phyloP scores from a whole-genome alignment of 2,888 invertebrate species.

The Andrena fulva region DNA sequence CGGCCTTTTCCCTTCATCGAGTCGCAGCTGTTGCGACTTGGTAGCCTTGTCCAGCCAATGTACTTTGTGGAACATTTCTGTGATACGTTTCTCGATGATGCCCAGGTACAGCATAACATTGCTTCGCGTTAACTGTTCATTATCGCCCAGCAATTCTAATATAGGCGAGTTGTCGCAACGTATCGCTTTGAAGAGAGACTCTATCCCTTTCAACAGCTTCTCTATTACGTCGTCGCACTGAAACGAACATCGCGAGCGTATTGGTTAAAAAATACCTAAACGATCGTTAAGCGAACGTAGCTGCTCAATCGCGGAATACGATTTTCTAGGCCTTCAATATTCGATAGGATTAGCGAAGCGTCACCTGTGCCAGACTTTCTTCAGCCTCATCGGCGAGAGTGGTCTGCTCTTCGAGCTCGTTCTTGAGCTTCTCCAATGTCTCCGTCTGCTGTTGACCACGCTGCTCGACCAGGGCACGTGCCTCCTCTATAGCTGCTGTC shows the following conservation, averaged over 20 bases:
- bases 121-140: constrained; percentile 89
- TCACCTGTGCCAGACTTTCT: constrained; percentile 81
- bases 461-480: constrained; percentile 87
- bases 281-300: background rate
- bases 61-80: constrained; percentile 88
- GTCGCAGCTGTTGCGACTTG: constrained; percentile 75
- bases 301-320: background rate
- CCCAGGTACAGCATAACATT: constrained; percentile 94
- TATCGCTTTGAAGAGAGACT: constrained; percentile 87
- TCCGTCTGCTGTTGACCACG: constrained; percentile 87
- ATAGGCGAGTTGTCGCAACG: constrained; percentile 91
- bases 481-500: constrained; percentile 88
- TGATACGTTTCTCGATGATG: constrained; percentile 91
- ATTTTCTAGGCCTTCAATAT: constrained; percentile 21
- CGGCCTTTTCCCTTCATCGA: constrained; percentile 81
- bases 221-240: constrained; percentile 81
- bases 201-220: constrained; percentile 85
- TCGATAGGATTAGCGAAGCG: constrained; percentile 8
- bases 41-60: constrained; percentile 82
- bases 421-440: constrained; percentile 86
- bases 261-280: background rate
- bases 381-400: constrained; percentile 81
- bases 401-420: constrained; percentile 86
- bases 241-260: constrained; percentile 36
- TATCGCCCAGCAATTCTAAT: constrained; percentile 89